Conservation (phyloP, 2,888 invertebrate species). For the Heliconius ismenius region DNA sequence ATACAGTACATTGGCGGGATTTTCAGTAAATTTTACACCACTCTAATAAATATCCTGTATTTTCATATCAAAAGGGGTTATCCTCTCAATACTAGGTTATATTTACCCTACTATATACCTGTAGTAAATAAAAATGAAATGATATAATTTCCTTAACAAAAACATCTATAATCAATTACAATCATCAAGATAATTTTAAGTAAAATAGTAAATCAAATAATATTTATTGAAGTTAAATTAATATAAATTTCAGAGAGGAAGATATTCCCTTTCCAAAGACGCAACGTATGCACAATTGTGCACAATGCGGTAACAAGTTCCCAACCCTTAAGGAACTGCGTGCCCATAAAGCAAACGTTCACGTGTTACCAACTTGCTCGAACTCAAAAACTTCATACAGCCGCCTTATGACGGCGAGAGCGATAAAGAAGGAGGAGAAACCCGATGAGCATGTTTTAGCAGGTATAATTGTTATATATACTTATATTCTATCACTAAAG, state of each 20-base stretch:
- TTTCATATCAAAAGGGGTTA: too few relatives aligned
- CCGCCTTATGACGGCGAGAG: slow-evolving; percentile 61
- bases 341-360: slow-evolving; percentile 81
- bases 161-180: neutral
- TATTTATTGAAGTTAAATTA: neutral
- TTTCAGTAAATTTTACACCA: too few relatives aligned
- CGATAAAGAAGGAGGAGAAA: slow-evolving; percentile 75
- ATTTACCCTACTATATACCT: too few relatives aligned
- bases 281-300: slow-evolving; percentile 77
- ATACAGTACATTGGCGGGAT: too few relatives aligned
- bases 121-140: neutral
- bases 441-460: slow-evolving; percentile 54
- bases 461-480: slow-evolving; percentile 45
- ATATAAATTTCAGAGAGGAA: slow-evolving; percentile 55
- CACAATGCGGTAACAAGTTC: slow-evolving; percentile 82
- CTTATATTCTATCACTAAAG: neutral
- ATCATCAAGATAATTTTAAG: neutral
- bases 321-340: slow-evolving; percentile 84
- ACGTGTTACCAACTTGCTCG: slow-evolving; percentile 64
- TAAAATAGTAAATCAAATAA: neutral
- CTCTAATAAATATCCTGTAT: too few relatives aligned
- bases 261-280: slow-evolving; percentile 56
- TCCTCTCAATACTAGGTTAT: too few relatives aligned
- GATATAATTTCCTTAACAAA: neutral
- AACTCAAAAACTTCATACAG: slow-evolving; percentile 58